Evolutionary conservation across 1,140 invertebrate species (phyloP).

Genomic region (Sycobia sp.): DNA sequence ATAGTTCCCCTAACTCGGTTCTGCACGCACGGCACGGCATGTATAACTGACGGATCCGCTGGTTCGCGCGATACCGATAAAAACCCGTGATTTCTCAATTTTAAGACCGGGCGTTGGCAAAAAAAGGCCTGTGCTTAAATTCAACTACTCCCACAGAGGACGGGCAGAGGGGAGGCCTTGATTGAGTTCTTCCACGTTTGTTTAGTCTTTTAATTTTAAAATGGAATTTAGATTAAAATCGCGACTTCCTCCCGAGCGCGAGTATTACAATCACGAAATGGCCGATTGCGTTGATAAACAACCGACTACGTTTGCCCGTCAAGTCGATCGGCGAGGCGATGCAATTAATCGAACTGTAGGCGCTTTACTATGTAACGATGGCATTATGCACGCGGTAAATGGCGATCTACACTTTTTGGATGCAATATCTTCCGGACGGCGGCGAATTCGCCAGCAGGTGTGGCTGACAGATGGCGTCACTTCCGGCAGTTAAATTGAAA

Average conservation of each 20-base stretch:
- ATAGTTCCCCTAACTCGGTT: neutral
- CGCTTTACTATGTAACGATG: too few species aligned
- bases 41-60: constrained; percentile 1
- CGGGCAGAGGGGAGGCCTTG: constrained; percentile 26
- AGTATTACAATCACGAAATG: too few species aligned
- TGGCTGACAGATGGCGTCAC: constrained; percentile 50
- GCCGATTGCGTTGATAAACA: too few species aligned
- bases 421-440: too few species aligned
- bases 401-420: too few species aligned
- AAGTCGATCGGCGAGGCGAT: too few species aligned
- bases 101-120: neutral
- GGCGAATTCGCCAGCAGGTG: constrained; percentile 48
- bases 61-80: constrained; percentile 1
- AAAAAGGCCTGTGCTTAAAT: constrained; percentile 22
- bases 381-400: too few species aligned
- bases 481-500: constrained; percentile 51
- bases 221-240: constrained; percentile 12
- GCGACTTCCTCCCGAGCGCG: neutral
- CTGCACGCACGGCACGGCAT: constrained; percentile 23
- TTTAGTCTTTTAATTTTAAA: constrained; percentile 17
- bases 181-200: constrained; percentile 25
- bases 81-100: constrained; percentile 36
- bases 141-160: constrained; percentile 25
- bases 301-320: too few species aligned
- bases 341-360: too few species aligned